These are phyloP conservation scores for Lithosia quadra DNA, from an alignment of 2,888 invertebrate species.

Conservation along the genomic window DNA sequence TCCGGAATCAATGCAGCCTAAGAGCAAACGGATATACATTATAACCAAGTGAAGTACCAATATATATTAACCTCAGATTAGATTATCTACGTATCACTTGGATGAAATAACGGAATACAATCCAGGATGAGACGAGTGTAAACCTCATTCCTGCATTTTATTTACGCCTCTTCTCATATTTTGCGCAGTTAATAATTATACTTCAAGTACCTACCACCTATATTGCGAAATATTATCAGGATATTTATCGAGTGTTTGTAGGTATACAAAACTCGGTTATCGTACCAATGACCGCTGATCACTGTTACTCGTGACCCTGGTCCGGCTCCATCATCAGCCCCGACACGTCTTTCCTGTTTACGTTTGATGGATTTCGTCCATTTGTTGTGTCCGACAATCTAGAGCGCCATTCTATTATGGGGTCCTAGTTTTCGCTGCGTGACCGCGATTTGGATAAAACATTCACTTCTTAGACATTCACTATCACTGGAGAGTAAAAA, in stretches of 20 bases:
- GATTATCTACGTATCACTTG: neutral
- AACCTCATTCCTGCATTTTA: neutral
- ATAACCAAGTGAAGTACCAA: no score
- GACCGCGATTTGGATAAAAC: slow-evolving; percentile 27
- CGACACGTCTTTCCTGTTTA: slow-evolving; percentile 50
- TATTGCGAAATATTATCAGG: slow-evolving; percentile 18
- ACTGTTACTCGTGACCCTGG: slow-evolving; percentile 45
- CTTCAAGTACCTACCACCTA: neutral
- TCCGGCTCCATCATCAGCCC: slow-evolving; percentile 39
- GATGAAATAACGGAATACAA: neutral
- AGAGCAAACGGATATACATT: no score
- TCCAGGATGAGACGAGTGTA: neutral
- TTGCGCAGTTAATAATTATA: neutral
- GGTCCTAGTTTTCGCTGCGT: slow-evolving; percentile 28
- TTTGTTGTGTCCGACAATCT: slow-evolving; percentile 24
- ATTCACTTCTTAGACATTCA: slow-evolving; percentile 33
- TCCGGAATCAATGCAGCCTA: no score
- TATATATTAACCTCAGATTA: neutral
- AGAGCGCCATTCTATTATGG: slow-evolving; percentile 23
- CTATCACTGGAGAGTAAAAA: slow-evolving; percentile 24
- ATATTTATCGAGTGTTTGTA: slow-evolving; percentile 35
- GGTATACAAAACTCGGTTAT: slow-evolving; percentile 75
- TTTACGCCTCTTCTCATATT: neutral
- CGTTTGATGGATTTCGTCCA: slow-evolving; percentile 23
- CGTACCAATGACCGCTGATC: slow-evolving; percentile 69